phyloP scores from a whole-genome alignment of 2,797 vertebrate genomes.

The Benthosema pterotum region DNA sequence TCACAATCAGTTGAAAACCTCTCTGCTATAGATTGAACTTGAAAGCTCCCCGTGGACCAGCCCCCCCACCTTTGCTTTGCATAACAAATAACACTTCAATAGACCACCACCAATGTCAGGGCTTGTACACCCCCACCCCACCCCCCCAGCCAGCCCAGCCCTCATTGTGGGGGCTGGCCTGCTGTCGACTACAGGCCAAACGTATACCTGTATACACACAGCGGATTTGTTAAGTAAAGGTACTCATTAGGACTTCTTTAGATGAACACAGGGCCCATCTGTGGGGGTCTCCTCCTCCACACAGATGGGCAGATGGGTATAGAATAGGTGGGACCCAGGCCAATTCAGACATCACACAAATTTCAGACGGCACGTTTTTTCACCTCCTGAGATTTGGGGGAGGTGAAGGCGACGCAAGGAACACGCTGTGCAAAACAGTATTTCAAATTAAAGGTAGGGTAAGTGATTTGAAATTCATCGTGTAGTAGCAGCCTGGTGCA shows the following conservation, averaged over 20 bases:
- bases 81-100: constrained; percentile 58
- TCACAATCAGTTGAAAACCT: too few species aligned
- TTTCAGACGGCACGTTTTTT: constrained; percentile 26
- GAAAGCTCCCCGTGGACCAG: constrained; percentile 24
- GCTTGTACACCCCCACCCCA: too few species aligned
- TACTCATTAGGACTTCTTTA: constrained; percentile 73
- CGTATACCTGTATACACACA: constrained; percentile 31
- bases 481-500: too few species aligned
- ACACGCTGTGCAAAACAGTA: neutral
- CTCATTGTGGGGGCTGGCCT: constrained; percentile 52
- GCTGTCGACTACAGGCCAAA: constrained; percentile 47
- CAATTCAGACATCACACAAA: constrained; percentile 54
- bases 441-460: too few species aligned
- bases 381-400: constrained; percentile 1
- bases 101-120: constrained; percentile 30
- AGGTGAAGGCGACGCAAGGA: too few species aligned
- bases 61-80: constrained; percentile 50
- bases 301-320: constrained; percentile 80
- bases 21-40: too few species aligned
- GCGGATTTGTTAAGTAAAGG: constrained; percentile 76
- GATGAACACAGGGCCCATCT: constrained; percentile 72
- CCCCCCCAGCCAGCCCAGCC: constrained; percentile 14
- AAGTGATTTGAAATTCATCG: too few species aligned
- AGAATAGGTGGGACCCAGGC: constrained; percentile 43
- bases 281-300: constrained; percentile 51